phyloP scores from a whole-genome alignment of 2,888 invertebrate species.

The Ferrisia virgata region DNA sequence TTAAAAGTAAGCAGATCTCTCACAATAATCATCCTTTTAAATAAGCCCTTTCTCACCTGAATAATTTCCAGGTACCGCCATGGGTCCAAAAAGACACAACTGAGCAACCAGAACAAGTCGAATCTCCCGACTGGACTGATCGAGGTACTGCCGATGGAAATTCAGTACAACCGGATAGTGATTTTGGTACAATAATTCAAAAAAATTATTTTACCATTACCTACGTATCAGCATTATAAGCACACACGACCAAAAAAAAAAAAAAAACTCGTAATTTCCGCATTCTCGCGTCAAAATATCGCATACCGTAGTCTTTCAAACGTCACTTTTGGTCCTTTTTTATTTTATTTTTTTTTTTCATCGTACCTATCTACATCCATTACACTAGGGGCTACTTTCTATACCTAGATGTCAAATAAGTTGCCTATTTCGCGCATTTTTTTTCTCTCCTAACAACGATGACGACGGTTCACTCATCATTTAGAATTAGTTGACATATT shows the following conservation, averaged over 20 bases:
- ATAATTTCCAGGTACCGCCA: conserved; percentile 61
- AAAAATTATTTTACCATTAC: neutral
- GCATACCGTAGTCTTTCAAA: neutral
- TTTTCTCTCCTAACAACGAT: neutral
- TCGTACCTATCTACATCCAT: neutral
- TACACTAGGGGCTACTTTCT: neutral
- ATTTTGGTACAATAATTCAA: conserved; percentile 62
- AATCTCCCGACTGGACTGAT: conserved; percentile 66
- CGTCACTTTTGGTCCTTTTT: neutral
- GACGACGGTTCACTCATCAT: neutral
- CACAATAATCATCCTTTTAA: neutral
- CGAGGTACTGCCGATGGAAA: conserved; percentile 75
- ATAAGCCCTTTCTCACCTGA: neutral
- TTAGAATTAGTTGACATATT: neutral
- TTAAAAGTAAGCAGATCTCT: conserved; percentile 65
- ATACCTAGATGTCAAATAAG: neutral
- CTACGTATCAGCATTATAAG: neutral
- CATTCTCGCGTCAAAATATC: neutral
- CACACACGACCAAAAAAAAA: neutral
- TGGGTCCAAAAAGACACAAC: conserved; percentile 66
- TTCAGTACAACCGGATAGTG: conserved; percentile 81
- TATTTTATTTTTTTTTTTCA: neutral
- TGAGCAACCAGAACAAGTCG: conserved; percentile 55
- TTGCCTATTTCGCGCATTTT: neutral
- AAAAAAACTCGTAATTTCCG: neutral